A percentile compares a stretch with the other conserved stretches of the same genome.
phyloP scores from a whole-genome alignment of 2,888 invertebrate species.

The Drosophila mimetica region DNA sequence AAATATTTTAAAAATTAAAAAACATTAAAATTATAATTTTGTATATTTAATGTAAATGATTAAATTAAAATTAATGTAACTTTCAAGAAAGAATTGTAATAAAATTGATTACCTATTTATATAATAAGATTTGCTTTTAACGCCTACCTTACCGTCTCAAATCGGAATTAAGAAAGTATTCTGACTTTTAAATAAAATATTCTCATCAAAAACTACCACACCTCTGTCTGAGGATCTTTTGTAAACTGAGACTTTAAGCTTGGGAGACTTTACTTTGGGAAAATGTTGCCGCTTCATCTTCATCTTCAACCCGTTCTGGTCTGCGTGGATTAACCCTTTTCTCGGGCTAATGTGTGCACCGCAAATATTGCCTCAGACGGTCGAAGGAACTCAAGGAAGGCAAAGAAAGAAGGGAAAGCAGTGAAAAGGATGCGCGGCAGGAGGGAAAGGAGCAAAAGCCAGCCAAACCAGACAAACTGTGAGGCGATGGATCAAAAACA shows the following conservation, averaged over 20 bases:
- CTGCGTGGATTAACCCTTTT: slow-evolving; percentile 31
- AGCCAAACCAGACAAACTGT: slow-evolving; percentile 59
- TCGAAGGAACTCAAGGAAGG: slow-evolving; percentile 51
- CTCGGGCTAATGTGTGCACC: slow-evolving; percentile 68
- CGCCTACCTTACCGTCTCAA: no score
- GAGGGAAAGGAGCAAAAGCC: slow-evolving; percentile 23
- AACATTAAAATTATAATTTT: no score
- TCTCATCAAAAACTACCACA: background rate
- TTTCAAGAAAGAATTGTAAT: no score
- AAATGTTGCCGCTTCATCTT: background rate
- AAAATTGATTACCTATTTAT: no score
- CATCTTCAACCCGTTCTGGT: slow-evolving; percentile 34
- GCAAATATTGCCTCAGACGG: slow-evolving; percentile 78
- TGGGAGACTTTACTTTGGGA: slow-evolving; percentile 8
- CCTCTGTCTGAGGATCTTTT: slow-evolving; percentile 3
- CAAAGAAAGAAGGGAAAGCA: background rate
- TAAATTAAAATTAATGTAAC: no score
- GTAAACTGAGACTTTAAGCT: slow-evolving; percentile 17
- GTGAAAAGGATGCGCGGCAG: background rate
- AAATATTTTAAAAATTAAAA: no score
- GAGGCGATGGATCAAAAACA: slow-evolving; percentile 43
- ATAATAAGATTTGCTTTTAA: no score
- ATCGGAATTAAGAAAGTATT: no score
- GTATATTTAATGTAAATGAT: no score
- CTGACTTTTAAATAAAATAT: background rate